A percentile compares a stretch with the other conserved stretches of the same genome.
Conservation (phyloP, 2,888 invertebrate genomes). For the Lottia scabra region DNA sequence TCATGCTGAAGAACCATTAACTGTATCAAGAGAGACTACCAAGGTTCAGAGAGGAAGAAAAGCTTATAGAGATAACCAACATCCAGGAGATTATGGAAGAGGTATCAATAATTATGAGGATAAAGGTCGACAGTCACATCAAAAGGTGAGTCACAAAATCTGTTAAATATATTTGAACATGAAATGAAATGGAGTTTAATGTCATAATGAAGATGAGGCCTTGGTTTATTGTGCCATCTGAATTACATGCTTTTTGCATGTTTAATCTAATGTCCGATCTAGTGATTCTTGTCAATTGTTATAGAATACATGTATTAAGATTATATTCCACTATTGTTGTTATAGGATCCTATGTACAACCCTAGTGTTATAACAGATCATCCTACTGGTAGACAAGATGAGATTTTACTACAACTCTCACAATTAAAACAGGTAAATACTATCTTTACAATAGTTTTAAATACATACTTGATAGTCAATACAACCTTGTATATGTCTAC, state of each 20-base stretch:
- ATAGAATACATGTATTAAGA: too few species aligned
- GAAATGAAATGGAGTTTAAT: too few species aligned
- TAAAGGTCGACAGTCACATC: constrained; percentile 29
- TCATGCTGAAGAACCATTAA: constrained; percentile 59
- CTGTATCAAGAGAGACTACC: constrained; percentile 63
- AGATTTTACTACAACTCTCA: constrained; percentile 64
- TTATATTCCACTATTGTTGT: too few species aligned
- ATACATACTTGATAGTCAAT: too few species aligned
- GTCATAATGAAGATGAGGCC: too few species aligned
- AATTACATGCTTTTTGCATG: too few species aligned
- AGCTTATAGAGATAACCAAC: constrained; percentile 58
- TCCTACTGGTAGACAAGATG: constrained; percentile 64
- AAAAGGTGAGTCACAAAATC: neutral
- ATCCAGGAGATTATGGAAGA: constrained; percentile 64
- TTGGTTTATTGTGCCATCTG: too few species aligned
- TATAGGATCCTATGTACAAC: constrained; percentile 62
- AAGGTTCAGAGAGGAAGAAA: constrained; percentile 56
- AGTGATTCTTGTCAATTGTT: too few species aligned
- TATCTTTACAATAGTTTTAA: too few species aligned
- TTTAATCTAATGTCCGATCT: too few species aligned
- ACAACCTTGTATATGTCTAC: too few species aligned
- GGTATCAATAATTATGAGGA: constrained; percentile 51
- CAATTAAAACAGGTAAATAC: constrained; percentile 61
- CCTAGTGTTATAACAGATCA: constrained; percentile 60
- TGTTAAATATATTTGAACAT: neutral